Evolutionary conservation across 2,113 vertebrate genomes (phyloP).

Genomic region (Desmodus rotundus): DNA sequence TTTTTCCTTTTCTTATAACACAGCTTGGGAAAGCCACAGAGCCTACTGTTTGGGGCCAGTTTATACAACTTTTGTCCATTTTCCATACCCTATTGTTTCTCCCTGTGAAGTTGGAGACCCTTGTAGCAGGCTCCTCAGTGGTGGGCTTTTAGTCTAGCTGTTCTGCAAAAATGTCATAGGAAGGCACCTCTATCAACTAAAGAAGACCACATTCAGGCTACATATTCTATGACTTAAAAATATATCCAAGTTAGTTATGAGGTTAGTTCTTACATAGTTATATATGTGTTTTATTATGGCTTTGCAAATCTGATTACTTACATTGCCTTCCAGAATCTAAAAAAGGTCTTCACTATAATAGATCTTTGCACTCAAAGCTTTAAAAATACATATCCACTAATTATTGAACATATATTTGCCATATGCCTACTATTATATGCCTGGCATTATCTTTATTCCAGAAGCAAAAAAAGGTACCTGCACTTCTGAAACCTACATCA

Average conservation of each 20-base stretch:
- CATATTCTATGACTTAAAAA: fast-evolving
- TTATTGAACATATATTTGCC: background rate
- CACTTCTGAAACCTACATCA: background rate
- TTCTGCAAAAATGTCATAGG: background rate
- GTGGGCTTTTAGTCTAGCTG: background rate
- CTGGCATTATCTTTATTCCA: background rate
- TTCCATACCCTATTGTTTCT: background rate
- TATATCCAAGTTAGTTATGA: fast-evolving
- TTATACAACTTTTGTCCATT: fast-evolving
- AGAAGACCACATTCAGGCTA: background rate
- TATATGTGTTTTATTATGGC: background rate
- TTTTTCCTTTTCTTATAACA: background rate
- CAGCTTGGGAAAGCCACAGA: background rate
- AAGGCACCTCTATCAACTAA: too few relatives aligned
- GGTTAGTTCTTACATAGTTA: background rate
- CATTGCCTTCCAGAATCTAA: background rate
- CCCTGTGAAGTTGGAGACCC: background rate
- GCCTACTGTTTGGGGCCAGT: fast-evolving
- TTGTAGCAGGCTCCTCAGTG: fast-evolving
- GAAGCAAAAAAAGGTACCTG: fast-evolving
- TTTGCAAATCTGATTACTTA: background rate
- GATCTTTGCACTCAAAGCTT: background rate
- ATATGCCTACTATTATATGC: fast-evolving
- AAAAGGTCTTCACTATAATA: background rate
- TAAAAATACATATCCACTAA: background rate